Base-by-base conservation (phyloP, 1,140 invertebrate species). In the Myzus persicae region DNA sequence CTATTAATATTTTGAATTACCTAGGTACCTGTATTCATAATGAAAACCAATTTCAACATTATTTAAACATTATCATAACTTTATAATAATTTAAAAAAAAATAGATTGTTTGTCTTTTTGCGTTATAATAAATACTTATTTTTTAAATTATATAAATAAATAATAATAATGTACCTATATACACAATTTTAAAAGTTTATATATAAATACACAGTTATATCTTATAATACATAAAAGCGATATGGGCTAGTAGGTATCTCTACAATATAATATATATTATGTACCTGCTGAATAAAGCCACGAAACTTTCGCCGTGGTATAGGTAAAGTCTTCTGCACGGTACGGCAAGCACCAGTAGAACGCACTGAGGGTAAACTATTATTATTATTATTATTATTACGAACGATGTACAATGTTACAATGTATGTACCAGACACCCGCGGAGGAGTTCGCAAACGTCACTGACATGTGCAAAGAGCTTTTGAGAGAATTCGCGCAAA, bases 401-500 rank as follows among this genome's bases (percentile, higher is more conserved):
- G 22, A 38, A 82, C 18, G 22, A 38, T 40, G 38, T 40, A 82
- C 81, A 82, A 82, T 82, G n/a, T 40, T 11, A 81, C 36, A 81
- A 82, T 40, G 8, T 82, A 24, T 7, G 22, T 38, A 82, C 7
- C 36, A 38, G 24, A 42, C 82, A 40, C 59, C 40, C 82, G 24
- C 38, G 38, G 8, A 84, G 42, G 42, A 87, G 26, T n/a, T 44
- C 44, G 5, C 42, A 31, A 44, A 42, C 84, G 42, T 26, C 31
- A 87, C 42, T 44, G 85, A 84, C 82, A 84, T 84, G 82, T 84
- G 82, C 40, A 84, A 76, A 76, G n/a, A 40, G 42, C 82, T 84
- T 51, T 40, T 1, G 38, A 40, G 82, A 20, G 38, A 84, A 84
- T 42, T 84, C 44, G 44, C 42, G 42, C 31, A 6, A 46, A 87